A percentile compares a stretch with the other conserved stretches of the same genome.
Conservation (phyloP, 2,113 vertebrate species). For the Plecotus auritus region DNA sequence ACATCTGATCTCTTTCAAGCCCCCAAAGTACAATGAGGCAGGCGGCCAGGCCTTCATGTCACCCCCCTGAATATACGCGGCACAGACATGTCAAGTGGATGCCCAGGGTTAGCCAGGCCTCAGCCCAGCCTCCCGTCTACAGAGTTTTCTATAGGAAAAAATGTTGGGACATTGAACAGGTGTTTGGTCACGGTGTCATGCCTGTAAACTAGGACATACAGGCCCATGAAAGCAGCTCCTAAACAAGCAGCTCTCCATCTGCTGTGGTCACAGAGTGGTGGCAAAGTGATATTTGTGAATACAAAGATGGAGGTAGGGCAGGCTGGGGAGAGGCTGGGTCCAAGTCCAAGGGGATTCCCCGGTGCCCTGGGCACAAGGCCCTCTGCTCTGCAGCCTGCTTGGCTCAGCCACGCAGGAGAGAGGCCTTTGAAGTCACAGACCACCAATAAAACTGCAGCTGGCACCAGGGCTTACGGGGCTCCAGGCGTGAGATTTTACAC, state of each 20-base stretch:
- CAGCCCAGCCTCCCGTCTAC: background rate
- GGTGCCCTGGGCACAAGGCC: slow-evolving; percentile 74
- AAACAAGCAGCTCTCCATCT: background rate
- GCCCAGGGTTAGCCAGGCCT: background rate
- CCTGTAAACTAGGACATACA: background rate
- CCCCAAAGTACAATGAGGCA: background rate
- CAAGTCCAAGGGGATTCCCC: slow-evolving; percentile 32
- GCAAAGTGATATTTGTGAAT: background rate
- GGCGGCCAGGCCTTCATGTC: background rate
- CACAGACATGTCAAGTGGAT: background rate
- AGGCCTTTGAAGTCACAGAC: slow-evolving; percentile 85
- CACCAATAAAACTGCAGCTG: slow-evolving; percentile 87
- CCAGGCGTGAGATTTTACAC: slow-evolving; percentile 79
- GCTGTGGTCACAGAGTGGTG: background rate
- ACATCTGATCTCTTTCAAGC: background rate
- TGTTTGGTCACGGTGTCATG: background rate
- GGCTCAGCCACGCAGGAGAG: slow-evolving; percentile 55
- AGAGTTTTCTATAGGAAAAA: background rate
- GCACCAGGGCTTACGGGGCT: slow-evolving; percentile 76
- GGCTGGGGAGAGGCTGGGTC: background rate
- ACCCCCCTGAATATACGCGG: background rate
- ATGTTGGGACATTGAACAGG: background rate
- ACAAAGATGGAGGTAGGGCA: background rate
- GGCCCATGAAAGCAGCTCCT: background rate
- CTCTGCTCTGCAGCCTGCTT: slow-evolving; percentile 75